phyloP scores from a whole-genome alignment of 2,888 invertebrate genomes.

The Lasiommata megera region DNA sequence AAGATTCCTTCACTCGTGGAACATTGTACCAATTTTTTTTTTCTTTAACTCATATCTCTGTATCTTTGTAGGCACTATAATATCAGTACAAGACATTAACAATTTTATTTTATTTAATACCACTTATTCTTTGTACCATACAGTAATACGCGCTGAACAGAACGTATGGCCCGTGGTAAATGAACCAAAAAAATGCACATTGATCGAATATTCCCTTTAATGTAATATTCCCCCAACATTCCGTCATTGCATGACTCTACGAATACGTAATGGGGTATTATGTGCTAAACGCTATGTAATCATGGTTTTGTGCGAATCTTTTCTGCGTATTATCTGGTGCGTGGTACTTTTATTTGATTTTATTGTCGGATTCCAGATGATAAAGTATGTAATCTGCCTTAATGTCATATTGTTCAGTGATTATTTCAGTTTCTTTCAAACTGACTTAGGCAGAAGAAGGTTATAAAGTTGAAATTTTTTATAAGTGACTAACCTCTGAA shows the following conservation, averaged over 20 bases:
- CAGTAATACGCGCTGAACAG: constrained; percentile 34
- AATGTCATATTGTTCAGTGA: too few species aligned
- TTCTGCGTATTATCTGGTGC: constrained; percentile 6
- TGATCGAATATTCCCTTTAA: constrained; percentile 67
- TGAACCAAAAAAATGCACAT: constrained; percentile 67
- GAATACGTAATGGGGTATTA: constrained; percentile 64
- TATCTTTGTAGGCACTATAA: too few species aligned
- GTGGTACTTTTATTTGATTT: neutral
- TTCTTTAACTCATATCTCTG: too few species aligned
- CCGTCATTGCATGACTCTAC: constrained; percentile 60
- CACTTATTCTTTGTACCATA: constrained; percentile 24
- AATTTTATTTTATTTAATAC: neutral
- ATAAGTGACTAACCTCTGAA: too few species aligned
- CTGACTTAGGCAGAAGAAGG: too few species aligned
- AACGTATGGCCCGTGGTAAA: constrained; percentile 60
- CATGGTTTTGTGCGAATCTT: constrained; percentile 27
- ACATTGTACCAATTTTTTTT: too few species aligned
- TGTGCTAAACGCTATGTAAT: constrained; percentile 61
- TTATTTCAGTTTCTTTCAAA: too few species aligned
- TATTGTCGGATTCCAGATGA: neutral
- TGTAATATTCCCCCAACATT: constrained; percentile 46
- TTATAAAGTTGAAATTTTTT: too few species aligned
- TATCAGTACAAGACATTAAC: too few species aligned
- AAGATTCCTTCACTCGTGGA: too few species aligned
- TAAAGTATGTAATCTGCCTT: too few species aligned